Evolutionary conservation across 2,113 vertebrate genomes (phyloP), one percentile per base, ranked within the genome.

Genomic region (Atherinomorus stipes): DNA sequence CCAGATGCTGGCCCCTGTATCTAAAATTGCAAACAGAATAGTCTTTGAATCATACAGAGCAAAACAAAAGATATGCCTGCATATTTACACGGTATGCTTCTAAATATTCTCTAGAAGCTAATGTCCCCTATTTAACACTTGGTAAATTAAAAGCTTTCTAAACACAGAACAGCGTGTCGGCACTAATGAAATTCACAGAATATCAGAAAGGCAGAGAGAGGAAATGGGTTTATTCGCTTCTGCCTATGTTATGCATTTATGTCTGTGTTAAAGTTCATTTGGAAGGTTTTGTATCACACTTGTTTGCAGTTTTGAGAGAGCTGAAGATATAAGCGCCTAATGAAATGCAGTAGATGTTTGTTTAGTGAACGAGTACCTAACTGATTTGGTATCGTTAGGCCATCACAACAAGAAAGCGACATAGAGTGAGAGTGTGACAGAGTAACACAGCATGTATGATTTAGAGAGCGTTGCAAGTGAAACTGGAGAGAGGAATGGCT

Each of bases 311-410:
- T 74, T 71, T 40, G 47, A 57, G 64, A 34, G 70, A 71, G 15
- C 15, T n/a, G 26, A 66, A 69, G 68, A 75, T 78, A 38, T 37
- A 65, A 82, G 71, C 64, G 76, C 61, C 64, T 80, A 77, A 85
- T 73, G 65, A 68, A 8, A 13, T 72, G 74, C 49, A 52, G 1
- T 2, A 53, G 34, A 68, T 76, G 69, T 85, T 85, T 82, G 80
- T 76, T 86, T 71, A 49, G 75, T 74, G 76, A 83, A 74, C 67
- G 64, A 80, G 62, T 68, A 66, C n/a, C n/a, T n/a, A n/a, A 80
- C 74, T 66, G 25, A 74, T 84, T 83, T 76, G 59, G 56, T 37
- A 37, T 64, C 52, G 70, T 65, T 62, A 22, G 23, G 74, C 70
- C 76, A 37, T 44, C 56, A n/a, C 81, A 76, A 67, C 52, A 23